Conservation (phyloP, 2,888 invertebrate species). For the Torymus texanus region DNA sequence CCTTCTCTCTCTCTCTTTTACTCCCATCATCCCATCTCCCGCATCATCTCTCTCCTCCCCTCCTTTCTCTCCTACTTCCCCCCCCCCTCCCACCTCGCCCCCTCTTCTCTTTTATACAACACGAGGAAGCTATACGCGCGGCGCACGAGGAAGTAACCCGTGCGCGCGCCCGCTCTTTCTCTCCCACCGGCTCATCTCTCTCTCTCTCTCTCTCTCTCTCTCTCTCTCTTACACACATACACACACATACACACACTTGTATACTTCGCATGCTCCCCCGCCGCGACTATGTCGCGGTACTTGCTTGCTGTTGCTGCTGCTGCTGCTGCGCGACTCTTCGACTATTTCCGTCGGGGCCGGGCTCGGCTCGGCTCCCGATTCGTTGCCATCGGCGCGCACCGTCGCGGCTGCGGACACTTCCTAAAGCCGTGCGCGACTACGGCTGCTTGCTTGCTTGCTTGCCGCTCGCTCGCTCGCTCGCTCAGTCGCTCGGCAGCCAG, state of each 20-base stretch:
- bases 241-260: too few relatives aligned
- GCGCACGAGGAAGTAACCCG: conserved; percentile 14
- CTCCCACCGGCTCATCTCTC: too few relatives aligned
- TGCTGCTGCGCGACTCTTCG: conserved; percentile 58
- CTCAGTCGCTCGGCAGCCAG: conserved; percentile 71
- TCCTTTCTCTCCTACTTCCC: not conserved
- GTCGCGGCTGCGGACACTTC: not conserved
- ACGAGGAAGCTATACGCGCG: too few relatives aligned
- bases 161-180: conserved; percentile 37
- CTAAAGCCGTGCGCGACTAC: conserved; percentile 31
- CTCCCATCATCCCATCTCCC: conserved; percentile 7
- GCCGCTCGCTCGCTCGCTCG: not conserved
- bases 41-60: conserved; percentile 28
- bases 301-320: too few relatives aligned
- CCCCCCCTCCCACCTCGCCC: not conserved
- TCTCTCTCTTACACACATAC: too few relatives aligned
- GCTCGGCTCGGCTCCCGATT: conserved; percentile 34
- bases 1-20: conserved; percentile 34
- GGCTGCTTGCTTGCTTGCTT: not conserved
- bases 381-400: conserved; percentile 8
- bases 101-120: not conserved
- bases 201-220: too few relatives aligned
- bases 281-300: too few relatives aligned
- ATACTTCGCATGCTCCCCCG: too few relatives aligned
- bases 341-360: conserved; percentile 67